Evolutionary conservation across 2,797 vertebrate genomes (phyloP).

Genomic region (Rallus crepitans): DNA sequence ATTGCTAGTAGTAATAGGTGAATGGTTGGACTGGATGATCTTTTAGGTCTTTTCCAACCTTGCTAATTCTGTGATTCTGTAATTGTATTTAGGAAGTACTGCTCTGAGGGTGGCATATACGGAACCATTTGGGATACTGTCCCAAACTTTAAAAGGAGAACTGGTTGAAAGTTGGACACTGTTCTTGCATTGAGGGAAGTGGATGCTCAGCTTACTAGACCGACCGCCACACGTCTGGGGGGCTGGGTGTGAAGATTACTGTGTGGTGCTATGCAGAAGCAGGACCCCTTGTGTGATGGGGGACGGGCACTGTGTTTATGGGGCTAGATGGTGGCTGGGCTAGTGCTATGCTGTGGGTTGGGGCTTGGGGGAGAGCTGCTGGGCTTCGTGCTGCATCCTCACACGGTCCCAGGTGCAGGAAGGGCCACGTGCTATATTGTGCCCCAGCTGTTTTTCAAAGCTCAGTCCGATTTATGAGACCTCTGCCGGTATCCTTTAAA

Average conservation of each 20-base stretch:
- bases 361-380: no score
- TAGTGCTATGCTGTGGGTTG: rapidly evolving
- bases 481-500: background rate
- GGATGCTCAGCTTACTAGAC: background rate
- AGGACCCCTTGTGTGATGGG: background rate
- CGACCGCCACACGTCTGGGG: background rate
- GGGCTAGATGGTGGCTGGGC: background rate
- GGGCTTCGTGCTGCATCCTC: rapidly evolving
- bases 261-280: background rate
- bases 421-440: rapidly evolving
- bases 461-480: background rate
- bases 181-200: background rate
- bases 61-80: no score
- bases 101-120: rapidly evolving
- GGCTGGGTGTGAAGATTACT: background rate
- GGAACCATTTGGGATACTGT: background rate
- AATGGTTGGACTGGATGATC: no score
- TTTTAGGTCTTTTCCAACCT: no score
- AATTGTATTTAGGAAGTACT: background rate
- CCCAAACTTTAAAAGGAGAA: background rate
- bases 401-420: rapidly evolving
- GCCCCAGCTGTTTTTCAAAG: background rate
- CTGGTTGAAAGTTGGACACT: background rate
- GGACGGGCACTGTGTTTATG: rapidly evolving
- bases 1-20: no score